Percentiles rank a stretch among this genome's conserved stretches.
Evolutionary conservation across 1,140 invertebrate species (phyloP).

Genomic region (Oreohelix idahoensis): DNA sequence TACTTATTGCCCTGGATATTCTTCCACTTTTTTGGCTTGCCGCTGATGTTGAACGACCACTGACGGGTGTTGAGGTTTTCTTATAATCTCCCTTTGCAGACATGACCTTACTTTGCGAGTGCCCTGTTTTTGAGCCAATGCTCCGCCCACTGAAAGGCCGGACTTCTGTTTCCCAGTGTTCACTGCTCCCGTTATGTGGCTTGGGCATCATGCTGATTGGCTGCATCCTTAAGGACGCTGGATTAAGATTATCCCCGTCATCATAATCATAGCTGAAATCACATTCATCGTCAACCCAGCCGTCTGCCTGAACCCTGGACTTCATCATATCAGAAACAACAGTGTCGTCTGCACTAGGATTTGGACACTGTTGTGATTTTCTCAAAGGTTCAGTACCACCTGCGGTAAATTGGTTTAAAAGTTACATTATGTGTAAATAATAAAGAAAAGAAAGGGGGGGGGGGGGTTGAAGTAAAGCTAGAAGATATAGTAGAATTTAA

Average conservation of each 20-base stretch:
- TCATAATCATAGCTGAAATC: conserved; percentile 14
- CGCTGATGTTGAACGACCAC: conserved; percentile 5
- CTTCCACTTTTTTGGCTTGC: neutral
- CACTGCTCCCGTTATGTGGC: neutral
- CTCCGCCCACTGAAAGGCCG: conserved; percentile 34
- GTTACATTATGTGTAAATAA: no score
- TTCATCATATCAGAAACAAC: conserved; percentile 12
- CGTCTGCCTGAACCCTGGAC: conserved; percentile 28
- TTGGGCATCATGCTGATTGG: neutral
- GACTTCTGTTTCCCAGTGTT: conserved; percentile 42
- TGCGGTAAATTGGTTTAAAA: neutral
- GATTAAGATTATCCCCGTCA: conserved; percentile 9
- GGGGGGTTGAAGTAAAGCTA: no score
- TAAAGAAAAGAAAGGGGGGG: no score
- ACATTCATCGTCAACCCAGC: conserved; percentile 27
- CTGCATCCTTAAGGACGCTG: neutral
- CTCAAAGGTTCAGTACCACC: neutral
- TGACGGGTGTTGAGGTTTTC: neutral
- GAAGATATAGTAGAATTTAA: no score
- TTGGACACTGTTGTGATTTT: neutral
- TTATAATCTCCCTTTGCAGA: neutral
- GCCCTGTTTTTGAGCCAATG: neutral
- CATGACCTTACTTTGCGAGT: conserved; percentile 6
- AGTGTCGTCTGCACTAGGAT: neutral
- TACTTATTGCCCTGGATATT: conserved; percentile 15